phyloP scores from a whole-genome alignment of 2,113 vertebrate species.

The Cynopterus brachyotis region DNA sequence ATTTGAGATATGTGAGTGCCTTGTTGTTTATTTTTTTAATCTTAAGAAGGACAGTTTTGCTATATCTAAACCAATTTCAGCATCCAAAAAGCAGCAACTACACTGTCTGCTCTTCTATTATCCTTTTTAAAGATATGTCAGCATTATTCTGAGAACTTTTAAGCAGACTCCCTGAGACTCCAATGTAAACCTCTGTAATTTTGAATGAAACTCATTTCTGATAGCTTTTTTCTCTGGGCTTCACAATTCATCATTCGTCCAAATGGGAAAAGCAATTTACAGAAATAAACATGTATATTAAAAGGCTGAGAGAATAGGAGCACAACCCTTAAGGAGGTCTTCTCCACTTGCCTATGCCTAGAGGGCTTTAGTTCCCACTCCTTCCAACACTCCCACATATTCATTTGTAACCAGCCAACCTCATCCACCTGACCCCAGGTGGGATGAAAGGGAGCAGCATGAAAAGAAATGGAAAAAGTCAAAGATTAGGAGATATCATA shows the following conservation, averaged over 20 bases:
- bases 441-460: background rate
- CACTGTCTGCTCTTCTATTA: background rate
- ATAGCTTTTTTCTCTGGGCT: slow-evolving; percentile 12
- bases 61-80: slow-evolving; percentile 24
- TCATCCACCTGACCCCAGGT: background rate
- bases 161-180: slow-evolving; percentile 33
- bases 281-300: slow-evolving; percentile 9
- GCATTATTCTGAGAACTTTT: slow-evolving; percentile 29
- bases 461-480: background rate
- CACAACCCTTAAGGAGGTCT: background rate
- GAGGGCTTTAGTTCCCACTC: background rate
- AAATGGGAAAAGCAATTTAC: slow-evolving; percentile 12
- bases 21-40: slow-evolving; percentile 33
- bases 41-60: slow-evolving; percentile 39
- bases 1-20: slow-evolving; percentile 13
- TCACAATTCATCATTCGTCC: background rate
- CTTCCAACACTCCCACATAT: background rate
- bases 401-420: background rate
- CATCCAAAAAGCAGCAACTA: background rate
- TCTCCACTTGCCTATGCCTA: background rate
- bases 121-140: slow-evolving; percentile 35
- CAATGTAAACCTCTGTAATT: background rate
- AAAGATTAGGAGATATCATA: background rate
- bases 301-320: background rate
- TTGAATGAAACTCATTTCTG: background rate